Conservation (phyloP, 2,113 vertebrate species). For the Nothobranchius kuhntae region DNA sequence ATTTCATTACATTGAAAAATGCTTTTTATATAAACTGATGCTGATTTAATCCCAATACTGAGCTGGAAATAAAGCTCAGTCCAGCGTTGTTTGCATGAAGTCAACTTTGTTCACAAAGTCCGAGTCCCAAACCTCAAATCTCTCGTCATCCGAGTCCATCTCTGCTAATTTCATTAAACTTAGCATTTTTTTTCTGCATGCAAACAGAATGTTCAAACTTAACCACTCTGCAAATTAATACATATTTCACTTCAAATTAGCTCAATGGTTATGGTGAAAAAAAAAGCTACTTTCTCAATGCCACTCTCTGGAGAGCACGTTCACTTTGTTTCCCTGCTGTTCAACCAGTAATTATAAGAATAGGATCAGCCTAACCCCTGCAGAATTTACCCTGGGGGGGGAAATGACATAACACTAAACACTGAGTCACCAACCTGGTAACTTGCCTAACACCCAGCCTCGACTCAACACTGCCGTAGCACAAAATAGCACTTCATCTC, state of each 20-base stretch:
- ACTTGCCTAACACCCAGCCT: conserved; percentile 60
- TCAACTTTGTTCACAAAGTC: too few species aligned
- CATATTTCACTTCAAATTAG: not conserved
- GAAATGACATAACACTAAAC: conserved; percentile 62
- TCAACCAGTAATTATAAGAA: conserved; percentile 40
- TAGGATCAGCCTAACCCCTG: conserved; percentile 48
- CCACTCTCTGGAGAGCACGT: conserved; percentile 18
- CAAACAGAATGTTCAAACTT: too few species aligned
- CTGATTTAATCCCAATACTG: too few species aligned
- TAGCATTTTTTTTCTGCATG: too few species aligned
- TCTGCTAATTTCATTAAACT: not conserved
- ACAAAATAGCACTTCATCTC: conserved; percentile 53
- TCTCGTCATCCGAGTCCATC: too few species aligned
- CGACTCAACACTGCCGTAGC: conserved; percentile 43
- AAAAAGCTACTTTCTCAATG: conserved; percentile 54
- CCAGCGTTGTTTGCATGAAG: too few species aligned
- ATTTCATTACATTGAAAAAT: too few species aligned
- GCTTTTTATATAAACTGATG: too few species aligned
- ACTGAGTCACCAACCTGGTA: conserved; percentile 69
- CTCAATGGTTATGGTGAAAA: conserved; percentile 13
- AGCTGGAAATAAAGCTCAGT: too few species aligned
- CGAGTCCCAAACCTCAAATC: too few species aligned
- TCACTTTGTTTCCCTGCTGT: conserved; percentile 20
- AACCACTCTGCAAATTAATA: too few species aligned
- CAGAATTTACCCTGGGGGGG: conserved; percentile 52